Evolutionary conservation across 2,888 invertebrate species (phyloP), one percentile per base, ranked within the genome.

Genomic region (Coleophora flavipennella): DNA sequence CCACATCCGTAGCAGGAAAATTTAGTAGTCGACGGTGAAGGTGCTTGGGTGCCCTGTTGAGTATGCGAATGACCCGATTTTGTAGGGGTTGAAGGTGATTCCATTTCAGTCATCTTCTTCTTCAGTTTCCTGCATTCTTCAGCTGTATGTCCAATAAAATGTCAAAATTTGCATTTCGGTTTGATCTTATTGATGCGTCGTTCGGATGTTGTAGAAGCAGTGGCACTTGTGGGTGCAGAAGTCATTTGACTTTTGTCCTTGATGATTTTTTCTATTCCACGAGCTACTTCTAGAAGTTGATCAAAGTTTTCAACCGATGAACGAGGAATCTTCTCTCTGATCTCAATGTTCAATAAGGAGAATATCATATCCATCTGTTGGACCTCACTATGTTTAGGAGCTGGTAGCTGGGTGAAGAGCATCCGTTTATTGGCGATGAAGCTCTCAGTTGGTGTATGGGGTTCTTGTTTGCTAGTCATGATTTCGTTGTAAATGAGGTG

Each of bases 1-100:
- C 47, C 44, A n/a, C 44, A 47, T 12, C 46, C 46, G 13, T 44
- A 44, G 27, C 44, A 47, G 9, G 31, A 39, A 12, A 47, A 27
- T 13, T 36, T 43, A 1, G 47, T 40, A 12, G 33, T 8, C 1
- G 41, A 37, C 1, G 41, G 40, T 13, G 43, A 40, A 12, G 41
- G 41, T 8, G 26, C 31, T 14, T 44, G 45, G n/a, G 36, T 44
- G 1, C 9, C 28, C 6, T 14, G 26, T 32, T 35, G 31, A 8
- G 11, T 13, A 10, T 2, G 11, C 1, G 7, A 10, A 7, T 9
- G 10, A 8, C 13, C 13, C 3, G n/a, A 6, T 2, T 10, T 7
- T 20, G 31, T 3, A 12, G 12, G 12, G 12, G 8, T 11, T 9
- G 12, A n/a, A 12, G 13, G 11, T 33, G 9, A 4, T 4, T 12